A percentile compares a stretch with the other conserved stretches of the same genome.
Conservation (phyloP, 2,797 vertebrate genomes). For the Dryobates pubescens region DNA sequence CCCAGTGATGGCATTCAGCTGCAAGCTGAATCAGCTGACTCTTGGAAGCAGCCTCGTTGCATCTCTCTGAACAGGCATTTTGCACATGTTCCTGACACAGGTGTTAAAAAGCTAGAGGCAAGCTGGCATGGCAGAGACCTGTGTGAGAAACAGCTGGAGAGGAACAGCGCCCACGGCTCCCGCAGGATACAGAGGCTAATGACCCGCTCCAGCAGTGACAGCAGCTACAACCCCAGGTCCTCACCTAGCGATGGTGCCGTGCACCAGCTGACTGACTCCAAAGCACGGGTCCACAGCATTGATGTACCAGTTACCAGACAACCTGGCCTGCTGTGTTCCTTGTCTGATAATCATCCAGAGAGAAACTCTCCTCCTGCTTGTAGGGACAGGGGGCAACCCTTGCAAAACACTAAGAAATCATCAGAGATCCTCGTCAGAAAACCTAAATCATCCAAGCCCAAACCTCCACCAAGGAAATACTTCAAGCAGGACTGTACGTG, state of each 20-base stretch:
- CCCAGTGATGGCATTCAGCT: accelerated
- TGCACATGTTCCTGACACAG: constrained; percentile 63
- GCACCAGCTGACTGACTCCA: constrained; percentile 46
- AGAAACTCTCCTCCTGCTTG: constrained; percentile 68
- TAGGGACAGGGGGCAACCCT: constrained; percentile 70
- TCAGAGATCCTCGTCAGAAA: constrained; percentile 80
- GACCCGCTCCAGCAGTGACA: constrained; percentile 92
- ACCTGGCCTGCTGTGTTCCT: constrained; percentile 31
- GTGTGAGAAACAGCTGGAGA: constrained; percentile 80
- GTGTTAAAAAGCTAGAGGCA: constrained; percentile 76
- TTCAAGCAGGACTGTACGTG: constrained; percentile 82
- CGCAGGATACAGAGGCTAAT: constrained; percentile 82
- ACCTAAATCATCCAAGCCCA: constrained; percentile 80
- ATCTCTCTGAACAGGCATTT: background rate
- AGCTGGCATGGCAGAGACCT: constrained; percentile 84
- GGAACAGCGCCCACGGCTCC: constrained; percentile 55
- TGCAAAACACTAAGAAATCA: constrained; percentile 73
- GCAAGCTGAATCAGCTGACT: background rate
- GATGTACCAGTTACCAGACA: constrained; percentile 60
- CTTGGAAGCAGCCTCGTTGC: background rate
- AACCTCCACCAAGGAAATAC: constrained; percentile 81
- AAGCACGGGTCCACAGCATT: constrained; percentile 75
- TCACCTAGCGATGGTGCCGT: background rate
- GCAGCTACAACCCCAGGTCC: constrained; percentile 80
- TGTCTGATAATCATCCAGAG: constrained; percentile 65